Base-by-base conservation (phyloP, 2,113 vertebrate genomes). In the Gymnorhina tibicen region DNA sequence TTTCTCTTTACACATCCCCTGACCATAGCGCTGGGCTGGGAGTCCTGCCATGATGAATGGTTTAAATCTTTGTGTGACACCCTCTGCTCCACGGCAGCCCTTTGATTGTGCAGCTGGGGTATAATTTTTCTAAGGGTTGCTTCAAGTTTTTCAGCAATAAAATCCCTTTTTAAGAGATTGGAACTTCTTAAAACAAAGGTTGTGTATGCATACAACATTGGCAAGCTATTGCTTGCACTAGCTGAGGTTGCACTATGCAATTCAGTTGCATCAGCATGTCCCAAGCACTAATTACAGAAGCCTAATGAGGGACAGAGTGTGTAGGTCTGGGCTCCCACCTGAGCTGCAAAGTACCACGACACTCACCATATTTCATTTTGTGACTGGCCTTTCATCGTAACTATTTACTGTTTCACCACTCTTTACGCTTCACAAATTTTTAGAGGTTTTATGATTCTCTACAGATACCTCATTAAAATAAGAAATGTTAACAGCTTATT, bases 381-480 rank as follows among this genome's bases (percentile, higher is more conserved):
- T 77, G 52, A 35, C 56, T 55, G 80, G 42, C 44, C 35, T 84
- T 88, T 52, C 16, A 18, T 60, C 3, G 2, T 33, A 62, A 44
- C 76, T 91, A 44, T 84, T 89, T 95, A 66, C 52, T 70, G 15
- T 95, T 91, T 81, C 47, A 64, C 30, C 13, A 56, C 16, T 81
- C 30, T 41, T 53, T 23, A 44, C 42, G 64, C 44, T 75, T 81
- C 76, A 75, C 33, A 75, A 56, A 47, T 44, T 80, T 83, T 63
- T 86, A 67, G 47, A 35, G n/a, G 21, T 63, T 93, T 89, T 92
- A 39, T 56, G 16, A 44, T 55, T 92, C 47, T 66, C 24, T 59
- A 44, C 47, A 63, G 56, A 59, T 63, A 44, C 7, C 32, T 92
- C 33, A 75, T 91, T 81, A 77, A 92, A 92, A 91, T 56, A 70